A percentile compares a stretch with the other conserved stretches of the same genome.
Evolutionary conservation across 2,888 invertebrate species (phyloP).

Genomic region (Erebia aethiops): DNA sequence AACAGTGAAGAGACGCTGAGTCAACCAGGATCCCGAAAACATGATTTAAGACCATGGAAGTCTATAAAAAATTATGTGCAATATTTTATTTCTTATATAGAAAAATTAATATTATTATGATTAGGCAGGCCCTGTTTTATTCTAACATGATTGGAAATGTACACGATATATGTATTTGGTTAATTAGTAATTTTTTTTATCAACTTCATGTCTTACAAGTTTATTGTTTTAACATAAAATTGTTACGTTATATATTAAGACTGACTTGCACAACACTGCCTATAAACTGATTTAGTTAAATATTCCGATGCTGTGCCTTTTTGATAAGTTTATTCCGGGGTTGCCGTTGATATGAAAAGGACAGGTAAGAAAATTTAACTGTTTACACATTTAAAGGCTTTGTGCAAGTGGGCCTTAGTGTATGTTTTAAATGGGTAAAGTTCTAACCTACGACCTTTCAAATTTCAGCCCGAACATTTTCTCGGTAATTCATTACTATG

Average conservation of each 20-base stretch:
- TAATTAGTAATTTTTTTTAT: background rate
- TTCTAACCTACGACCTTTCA: background rate
- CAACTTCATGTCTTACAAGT: background rate
- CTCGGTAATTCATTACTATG: background rate
- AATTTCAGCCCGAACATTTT: background rate
- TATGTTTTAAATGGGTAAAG: background rate
- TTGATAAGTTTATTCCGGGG: no score
- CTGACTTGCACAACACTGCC: no score
- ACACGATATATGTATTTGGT: background rate
- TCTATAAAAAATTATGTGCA: background rate
- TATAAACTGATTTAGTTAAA: no score
- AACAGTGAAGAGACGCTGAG: background rate
- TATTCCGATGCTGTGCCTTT: no score
- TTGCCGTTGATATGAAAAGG: no score
- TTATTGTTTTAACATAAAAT: background rate
- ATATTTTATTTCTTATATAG: background rate
- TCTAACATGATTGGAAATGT: background rate
- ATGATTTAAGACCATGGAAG: background rate
- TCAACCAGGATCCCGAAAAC: background rate
- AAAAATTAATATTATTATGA: no score
- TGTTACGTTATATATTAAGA: no score
- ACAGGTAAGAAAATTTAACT: no score
- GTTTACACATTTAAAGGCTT: no score
- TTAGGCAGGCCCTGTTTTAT: no score
- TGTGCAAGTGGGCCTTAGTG: no score